Base-by-base conservation (phyloP, 2,797 vertebrate genomes). In the Vultur gryphus region DNA sequence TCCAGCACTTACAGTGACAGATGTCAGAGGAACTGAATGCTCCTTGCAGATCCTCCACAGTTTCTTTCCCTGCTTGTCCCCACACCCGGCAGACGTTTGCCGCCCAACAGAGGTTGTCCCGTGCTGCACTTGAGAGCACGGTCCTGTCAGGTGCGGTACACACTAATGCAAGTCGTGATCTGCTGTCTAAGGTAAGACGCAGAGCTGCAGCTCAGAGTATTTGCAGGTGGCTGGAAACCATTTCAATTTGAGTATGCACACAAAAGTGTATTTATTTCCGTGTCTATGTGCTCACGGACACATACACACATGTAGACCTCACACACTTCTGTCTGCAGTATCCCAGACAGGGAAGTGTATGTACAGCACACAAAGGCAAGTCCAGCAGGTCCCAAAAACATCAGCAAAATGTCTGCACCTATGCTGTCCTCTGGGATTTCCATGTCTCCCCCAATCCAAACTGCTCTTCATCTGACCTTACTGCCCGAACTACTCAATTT, bases 91-190 rank as follows among this genome's bases (percentile, higher is more conserved):
- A 51, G 73, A 29, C 2, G 1, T 51, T 29, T 77, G 16, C 33
- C 4, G 3, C 46, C 8, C 62, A 82, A 33, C 37, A 71, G 67
- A 49, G 16, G 16, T 13, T 43, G 48, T 20, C 57, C 70, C 11
- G 1, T 0, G 0, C 17, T 73, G 64, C 33, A 10, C 17, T 83
- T 0, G 0, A 31, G 26, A n/a, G 26, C 66, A 79, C 1, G 0
- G 37, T 52, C 39, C 64, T 55, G 35, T 11, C 1, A 2, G 31
- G 52, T 3, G 6, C 3, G 3, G 48, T 24, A 55, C 23, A 6
- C 43, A 9, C 23, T 26, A 41, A 46, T 7, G 33, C 51, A 65
- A 43, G 43, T n/a, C 3, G 4, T 35, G 71, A 90, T 21, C 57
- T 75, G 69, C 73, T 71, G 17, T 20, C 33, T 18, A 7, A 66